Base-by-base conservation (phyloP, 2,888 invertebrate species). In the Reticulitermes lucifugus region DNA sequence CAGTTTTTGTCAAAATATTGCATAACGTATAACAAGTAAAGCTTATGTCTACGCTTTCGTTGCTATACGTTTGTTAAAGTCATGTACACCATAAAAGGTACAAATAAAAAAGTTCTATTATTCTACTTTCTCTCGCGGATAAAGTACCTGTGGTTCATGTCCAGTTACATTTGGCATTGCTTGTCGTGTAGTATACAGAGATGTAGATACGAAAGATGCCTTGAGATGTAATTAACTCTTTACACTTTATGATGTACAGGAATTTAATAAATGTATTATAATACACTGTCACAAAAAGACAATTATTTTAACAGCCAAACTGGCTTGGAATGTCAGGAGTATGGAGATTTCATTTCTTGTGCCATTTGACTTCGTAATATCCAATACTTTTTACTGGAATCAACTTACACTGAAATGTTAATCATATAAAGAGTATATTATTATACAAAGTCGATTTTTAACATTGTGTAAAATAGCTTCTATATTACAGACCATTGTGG, bases 381-480 rank as follows among this genome's bases (percentile, higher is more conserved):
- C 51, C 77, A n/a, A n/a, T 5, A 77, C 75, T 75, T 12, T 12
- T 25, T 25, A 25, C 1, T 3, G 21, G 22, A 18, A n/a, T 77
- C n/a, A 46, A 46, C 43, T 77, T 43, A 77, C 41, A 46, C 2
- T n/a, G 22, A 46, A 77, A 77, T 77, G 46, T 77, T n/a, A 41
- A 70, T 41, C 71, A 60, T 77, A 84, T 77, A 84, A 65, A 77
- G 84, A 77, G 43, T 83, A 83, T 83, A 83, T 77, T 83, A 83
- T 77, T 81, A 81, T 81, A 81, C 81, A 84, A 84, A 84, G 60
- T 84, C n/a, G 46, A 65, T 46, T 77, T 84, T 77, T 77, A 84
- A 84, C 75, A 77, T 84, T 77, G 79, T 84, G 84, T 77, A 84
- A 84, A 84, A 84, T 84, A 84, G 75, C 46, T 77, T 84, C 46